A percentile compares a stretch with the other conserved stretches of the same genome.
Evolutionary conservation across 2,888 invertebrate species (phyloP).

Genomic region (Unio pictorum): DNA sequence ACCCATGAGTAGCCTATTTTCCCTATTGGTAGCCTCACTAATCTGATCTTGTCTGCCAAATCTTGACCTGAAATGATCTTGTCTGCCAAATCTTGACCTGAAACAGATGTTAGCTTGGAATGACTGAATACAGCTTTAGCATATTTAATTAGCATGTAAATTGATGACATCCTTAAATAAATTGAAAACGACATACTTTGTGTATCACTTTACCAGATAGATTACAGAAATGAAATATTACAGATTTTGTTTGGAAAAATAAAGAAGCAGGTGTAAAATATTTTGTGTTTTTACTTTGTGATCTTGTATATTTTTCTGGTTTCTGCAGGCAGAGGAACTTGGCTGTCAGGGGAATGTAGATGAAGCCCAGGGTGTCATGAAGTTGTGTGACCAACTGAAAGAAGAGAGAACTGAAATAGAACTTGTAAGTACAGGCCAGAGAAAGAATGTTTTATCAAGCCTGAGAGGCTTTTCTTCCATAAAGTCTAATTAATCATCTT

Average conservation of each 20-base stretch:
- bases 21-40: too few species aligned
- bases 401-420: conserved; percentile 87
- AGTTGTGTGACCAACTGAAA: conserved; percentile 93
- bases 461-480: too few species aligned
- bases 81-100: too few species aligned
- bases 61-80: too few species aligned
- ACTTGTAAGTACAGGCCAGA: conserved; percentile 38
- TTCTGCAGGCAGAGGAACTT: conserved; percentile 82
- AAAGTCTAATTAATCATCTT: too few species aligned
- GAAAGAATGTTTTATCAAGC: background rate
- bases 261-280: background rate
- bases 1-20: too few species aligned
- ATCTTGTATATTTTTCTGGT: background rate
- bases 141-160: too few species aligned
- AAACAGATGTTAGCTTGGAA: too few species aligned
- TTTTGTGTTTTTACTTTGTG: background rate
- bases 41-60: too few species aligned
- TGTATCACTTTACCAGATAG: background rate
- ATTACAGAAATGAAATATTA: background rate
- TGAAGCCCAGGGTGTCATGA: conserved; percentile 96
- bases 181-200: too few species aligned
- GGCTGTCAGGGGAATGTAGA: conserved; percentile 97
- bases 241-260: background rate
- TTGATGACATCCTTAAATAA: too few species aligned
- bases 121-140: too few species aligned